phyloP scores from a whole-genome alignment of 2,888 invertebrate species.

The Dynastes tityus region DNA sequence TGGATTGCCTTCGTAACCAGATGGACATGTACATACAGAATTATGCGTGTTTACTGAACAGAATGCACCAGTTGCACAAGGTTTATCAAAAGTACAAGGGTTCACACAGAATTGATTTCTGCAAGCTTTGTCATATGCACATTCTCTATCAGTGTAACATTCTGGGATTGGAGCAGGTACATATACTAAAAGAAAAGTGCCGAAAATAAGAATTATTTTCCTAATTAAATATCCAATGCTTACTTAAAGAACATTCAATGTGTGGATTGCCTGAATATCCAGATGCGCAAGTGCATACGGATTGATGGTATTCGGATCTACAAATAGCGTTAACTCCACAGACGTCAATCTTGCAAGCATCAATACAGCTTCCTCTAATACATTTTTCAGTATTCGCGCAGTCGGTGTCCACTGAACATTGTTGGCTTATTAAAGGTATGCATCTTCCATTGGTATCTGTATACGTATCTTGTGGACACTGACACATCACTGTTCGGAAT shows the following conservation, averaged over 20 bases:
- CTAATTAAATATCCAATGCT: conserved; percentile 49
- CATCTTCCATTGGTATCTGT: conserved; percentile 84
- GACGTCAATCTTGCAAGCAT: conserved; percentile 83
- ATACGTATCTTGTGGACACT: conserved; percentile 87
- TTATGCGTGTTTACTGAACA: conserved; percentile 86
- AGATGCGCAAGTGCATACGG: conserved; percentile 84
- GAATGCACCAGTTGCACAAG: conserved; percentile 86
- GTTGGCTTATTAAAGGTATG: conserved; percentile 71
- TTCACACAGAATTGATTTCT: conserved; percentile 84
- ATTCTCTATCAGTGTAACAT: conserved; percentile 86
- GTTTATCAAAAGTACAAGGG: conserved; percentile 80
- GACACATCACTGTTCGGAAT: conserved; percentile 87
- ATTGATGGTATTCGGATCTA: conserved; percentile 82
- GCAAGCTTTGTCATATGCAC: conserved; percentile 82
- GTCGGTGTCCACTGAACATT: conserved; percentile 83
- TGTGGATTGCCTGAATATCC: conserved; percentile 87
- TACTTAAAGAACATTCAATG: conserved; percentile 78
- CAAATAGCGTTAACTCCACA: conserved; percentile 91
- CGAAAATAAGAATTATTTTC: background rate
- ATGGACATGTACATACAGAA: conserved; percentile 87
- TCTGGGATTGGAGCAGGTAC: conserved; percentile 73
- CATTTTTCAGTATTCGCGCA: conserved; percentile 83
- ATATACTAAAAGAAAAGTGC: conserved; percentile 31
- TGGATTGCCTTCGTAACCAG: conserved; percentile 83
- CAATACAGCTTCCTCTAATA: conserved; percentile 82